Evolutionary conservation across 1,140 invertebrate species (phyloP).

Genomic region (Nilaparvata lugens): DNA sequence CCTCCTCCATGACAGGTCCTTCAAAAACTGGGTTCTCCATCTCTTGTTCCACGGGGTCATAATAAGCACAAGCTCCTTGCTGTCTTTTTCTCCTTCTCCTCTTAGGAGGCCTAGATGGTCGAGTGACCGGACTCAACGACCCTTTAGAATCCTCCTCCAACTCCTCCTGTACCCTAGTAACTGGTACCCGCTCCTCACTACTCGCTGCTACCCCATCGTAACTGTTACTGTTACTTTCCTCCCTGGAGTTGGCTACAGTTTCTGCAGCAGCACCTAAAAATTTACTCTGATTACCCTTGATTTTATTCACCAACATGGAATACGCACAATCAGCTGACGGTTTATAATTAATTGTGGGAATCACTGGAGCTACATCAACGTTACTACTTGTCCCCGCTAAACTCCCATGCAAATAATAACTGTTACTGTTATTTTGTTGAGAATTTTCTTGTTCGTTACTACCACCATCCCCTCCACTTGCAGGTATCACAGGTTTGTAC

Average conservation of each 20-base stretch:
- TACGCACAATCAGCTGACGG: conserved; percentile 76
- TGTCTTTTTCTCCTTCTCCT: conserved; percentile 12
- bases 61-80: conserved; percentile 5
- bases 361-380: conserved; percentile 45
- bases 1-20: background rate
- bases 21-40: background rate
- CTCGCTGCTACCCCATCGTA: conserved; percentile 3
- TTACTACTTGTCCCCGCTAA: conserved; percentile 40
- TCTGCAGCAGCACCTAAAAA: background rate
- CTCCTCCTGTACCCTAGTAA: background rate
- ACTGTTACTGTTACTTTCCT: background rate
- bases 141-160: conserved; percentile 7
- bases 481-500: conserved; percentile 39
- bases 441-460: conserved; percentile 1
- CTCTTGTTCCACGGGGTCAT: conserved; percentile 3
- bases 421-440: conserved; percentile 23
- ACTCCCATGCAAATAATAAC: conserved; percentile 74
- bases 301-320: conserved; percentile 72
- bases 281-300: conserved; percentile 51
- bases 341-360: conserved; percentile 62
- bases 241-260: too few relatives aligned
- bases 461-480: background rate
- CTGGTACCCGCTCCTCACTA: background rate
- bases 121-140: background rate
- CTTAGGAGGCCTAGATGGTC: conserved; percentile 14